Evolutionary conservation across 2,888 invertebrate species (phyloP).

Genomic region (Terebella lapidaria): DNA sequence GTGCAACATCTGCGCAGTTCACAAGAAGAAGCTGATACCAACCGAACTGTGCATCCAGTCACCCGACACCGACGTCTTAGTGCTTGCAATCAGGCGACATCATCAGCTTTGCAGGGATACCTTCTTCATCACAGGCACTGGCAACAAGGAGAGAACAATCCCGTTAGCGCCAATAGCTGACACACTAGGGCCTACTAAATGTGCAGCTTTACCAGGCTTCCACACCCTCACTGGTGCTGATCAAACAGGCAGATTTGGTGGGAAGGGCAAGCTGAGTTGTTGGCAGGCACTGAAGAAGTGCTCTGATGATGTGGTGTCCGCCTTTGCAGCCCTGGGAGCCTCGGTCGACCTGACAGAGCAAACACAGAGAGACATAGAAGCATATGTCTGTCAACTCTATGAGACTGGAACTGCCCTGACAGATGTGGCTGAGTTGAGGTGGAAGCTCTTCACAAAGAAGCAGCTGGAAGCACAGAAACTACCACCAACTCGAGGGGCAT

Average conservation of each 20-base stretch:
- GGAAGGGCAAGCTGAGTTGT: neutral
- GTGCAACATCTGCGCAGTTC: neutral
- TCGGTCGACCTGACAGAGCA: neutral
- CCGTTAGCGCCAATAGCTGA: neutral
- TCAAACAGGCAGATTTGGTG: neutral
- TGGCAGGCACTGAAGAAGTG: neutral
- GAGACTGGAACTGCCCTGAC: neutral
- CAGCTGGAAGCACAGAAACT: too few species aligned
- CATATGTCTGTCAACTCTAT: neutral
- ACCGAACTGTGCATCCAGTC: neutral
- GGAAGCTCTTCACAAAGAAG: slow-evolving; percentile 1
- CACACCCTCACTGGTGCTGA: neutral
- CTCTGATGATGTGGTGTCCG: neutral
- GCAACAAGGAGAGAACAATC: neutral
- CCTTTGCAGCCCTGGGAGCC: neutral
- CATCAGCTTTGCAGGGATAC: neutral
- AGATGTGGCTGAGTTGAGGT: neutral
- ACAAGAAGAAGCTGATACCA: slow-evolving; percentile 3
- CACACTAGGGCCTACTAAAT: neutral
- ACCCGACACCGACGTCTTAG: neutral
- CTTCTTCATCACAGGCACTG: neutral
- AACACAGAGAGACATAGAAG: neutral
- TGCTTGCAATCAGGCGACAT: neutral
- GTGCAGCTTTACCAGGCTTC: neutral
- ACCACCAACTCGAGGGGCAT: too few species aligned